phyloP scores from a whole-genome alignment of 2,797 vertebrate species.

The Rhinoraja longicauda region DNA sequence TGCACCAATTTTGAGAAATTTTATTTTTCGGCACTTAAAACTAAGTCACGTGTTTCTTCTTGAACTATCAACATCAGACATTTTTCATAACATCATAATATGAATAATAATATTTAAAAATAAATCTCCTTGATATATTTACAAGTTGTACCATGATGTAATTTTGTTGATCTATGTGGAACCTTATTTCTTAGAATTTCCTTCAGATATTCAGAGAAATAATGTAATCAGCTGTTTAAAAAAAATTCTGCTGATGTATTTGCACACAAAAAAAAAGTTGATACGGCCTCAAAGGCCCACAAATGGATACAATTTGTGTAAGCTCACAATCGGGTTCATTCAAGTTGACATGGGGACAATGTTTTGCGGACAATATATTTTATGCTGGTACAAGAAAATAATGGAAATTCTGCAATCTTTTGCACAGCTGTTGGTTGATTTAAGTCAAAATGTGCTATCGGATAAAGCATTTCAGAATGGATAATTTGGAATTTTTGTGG shows the following conservation, averaged over 20 bases:
- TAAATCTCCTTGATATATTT: background rate
- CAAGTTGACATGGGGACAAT: too few species aligned
- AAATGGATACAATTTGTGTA: background rate
- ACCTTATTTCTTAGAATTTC: background rate
- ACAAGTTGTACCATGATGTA: background rate
- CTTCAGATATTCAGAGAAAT: background rate
- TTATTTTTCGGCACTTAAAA: background rate
- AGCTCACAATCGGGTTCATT: background rate
- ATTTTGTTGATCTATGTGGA: background rate
- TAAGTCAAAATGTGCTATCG: too few species aligned
- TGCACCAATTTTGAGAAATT: background rate
- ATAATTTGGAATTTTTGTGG: too few species aligned
- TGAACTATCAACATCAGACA: background rate
- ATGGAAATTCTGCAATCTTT: too few species aligned
- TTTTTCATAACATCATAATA: too few species aligned
- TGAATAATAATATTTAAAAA: too few species aligned
- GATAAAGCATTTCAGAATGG: too few species aligned
- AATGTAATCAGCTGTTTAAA: background rate
- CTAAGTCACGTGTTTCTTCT: too few species aligned
- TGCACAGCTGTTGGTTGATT: too few species aligned
- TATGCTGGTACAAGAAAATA: background rate
- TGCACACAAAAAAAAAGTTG: background rate
- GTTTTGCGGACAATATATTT: background rate
- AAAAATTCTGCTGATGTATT: background rate
- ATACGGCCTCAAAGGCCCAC: background rate